Percentiles rank a stretch among this genome's conserved stretches.
Evolutionary conservation across 2,888 invertebrate species (phyloP).

Genomic region (Lasioglossum pauxillum): DNA sequence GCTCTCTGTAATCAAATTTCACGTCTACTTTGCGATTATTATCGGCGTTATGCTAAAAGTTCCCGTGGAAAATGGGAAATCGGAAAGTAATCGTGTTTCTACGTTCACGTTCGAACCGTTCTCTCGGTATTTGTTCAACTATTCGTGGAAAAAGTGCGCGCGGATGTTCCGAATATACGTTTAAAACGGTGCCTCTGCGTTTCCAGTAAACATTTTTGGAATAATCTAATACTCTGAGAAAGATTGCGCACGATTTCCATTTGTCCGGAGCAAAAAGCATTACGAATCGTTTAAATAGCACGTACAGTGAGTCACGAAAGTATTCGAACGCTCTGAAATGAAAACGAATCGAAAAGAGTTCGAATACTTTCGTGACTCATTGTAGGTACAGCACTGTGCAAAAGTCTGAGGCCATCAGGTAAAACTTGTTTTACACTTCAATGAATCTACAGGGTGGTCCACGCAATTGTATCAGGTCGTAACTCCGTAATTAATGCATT

Average conservation of each 20-base stretch:
- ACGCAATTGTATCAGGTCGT: too few relatives aligned
- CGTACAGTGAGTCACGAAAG: background rate
- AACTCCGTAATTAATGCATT: too few relatives aligned
- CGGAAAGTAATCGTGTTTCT: slow-evolving; percentile 25
- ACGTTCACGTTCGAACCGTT: background rate
- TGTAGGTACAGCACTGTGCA: background rate
- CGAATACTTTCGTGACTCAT: too few relatives aligned
- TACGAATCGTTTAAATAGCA: background rate
- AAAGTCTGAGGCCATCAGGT: too few relatives aligned
- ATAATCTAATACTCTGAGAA: background rate
- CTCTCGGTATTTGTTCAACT: slow-evolving; percentile 16
- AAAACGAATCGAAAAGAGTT: too few relatives aligned
- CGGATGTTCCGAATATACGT: background rate
- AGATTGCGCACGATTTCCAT: background rate
- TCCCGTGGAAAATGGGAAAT: slow-evolving; percentile 21
- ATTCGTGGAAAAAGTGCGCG: slow-evolving; percentile 9
- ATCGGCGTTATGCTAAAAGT: slow-evolving; percentile 14
- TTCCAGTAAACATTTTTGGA: background rate
- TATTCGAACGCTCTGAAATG: too few relatives aligned
- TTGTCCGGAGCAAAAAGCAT: background rate
- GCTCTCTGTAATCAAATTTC: slow-evolving; percentile 19
- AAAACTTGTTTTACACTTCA: too few relatives aligned
- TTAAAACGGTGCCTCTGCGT: background rate
- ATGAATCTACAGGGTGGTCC: too few relatives aligned
- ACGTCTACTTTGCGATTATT: slow-evolving; percentile 8